Evolutionary conservation across 2,113 vertebrate species (phyloP), one percentile per base, ranked within the genome.

Genomic region (Amphiprion percula): DNA sequence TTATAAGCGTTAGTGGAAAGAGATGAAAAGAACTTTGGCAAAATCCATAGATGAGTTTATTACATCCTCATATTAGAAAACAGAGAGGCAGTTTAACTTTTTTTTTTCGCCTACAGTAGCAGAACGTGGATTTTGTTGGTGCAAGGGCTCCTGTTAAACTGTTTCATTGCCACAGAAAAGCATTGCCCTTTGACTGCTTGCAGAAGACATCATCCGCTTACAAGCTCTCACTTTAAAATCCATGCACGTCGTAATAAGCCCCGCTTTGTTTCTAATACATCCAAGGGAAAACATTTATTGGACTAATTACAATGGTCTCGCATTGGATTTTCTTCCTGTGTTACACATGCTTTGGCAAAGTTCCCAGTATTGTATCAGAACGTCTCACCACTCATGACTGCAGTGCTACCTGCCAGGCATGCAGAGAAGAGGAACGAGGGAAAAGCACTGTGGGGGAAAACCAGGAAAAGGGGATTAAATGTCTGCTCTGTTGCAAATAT

Each of bases 261-360:
- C 90, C 9, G 78, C 90, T 94, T 95, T 95, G 93, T 94, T 93
- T 94, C 93, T 62, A 90, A 93, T 91, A 93, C 80, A 92, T 91
- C 88, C 87, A 90, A 91, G 88, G 90, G 90, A 92, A 94, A 94
- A 94, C 91, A 92, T 95, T 94, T 94, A 94, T 93, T 94, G 92
- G 89, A 91, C 92, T 94, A 94, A 94, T 95, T 95, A 95, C 90
- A 86, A 82, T 76, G 86, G 75, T 83, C 91, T 93, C 66, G 74
- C 76, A 69, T 83, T 90, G 83, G 82, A 93, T 93, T 92, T 88
- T 93, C 87, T 94, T 92, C 92, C 93, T 93, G 92, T 88, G 88
- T 89, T 94, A 89, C 92, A 94, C 89, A 92, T 93, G 90, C 74
- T 60, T 91, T 94, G 93, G 93, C 93, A 79, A 63, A 11, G 80